Percentiles rank a stretch among this genome's conserved stretches.
phyloP scores from a whole-genome alignment of 1,140 invertebrate genomes.

The Drosophila trapezifrons region DNA sequence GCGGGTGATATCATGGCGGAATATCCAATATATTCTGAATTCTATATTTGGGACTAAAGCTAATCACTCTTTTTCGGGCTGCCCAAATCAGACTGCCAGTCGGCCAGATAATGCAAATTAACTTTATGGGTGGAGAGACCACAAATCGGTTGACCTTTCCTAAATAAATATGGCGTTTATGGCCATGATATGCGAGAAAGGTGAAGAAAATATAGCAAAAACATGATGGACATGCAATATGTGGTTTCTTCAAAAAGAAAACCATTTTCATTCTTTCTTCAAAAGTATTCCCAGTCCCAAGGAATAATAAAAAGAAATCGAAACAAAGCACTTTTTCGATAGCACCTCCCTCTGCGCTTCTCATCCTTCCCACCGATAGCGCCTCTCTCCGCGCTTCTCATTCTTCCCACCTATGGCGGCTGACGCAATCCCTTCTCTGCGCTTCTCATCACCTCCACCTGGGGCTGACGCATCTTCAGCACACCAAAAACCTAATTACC shows the following conservation, averaged over 20 bases:
- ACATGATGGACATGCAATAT: neutral
- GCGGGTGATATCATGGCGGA: constrained; percentile 40
- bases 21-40: constrained; percentile 32
- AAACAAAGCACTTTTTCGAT: neutral
- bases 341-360: too few species aligned
- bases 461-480: constrained; percentile 9
- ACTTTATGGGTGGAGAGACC: constrained; percentile 9
- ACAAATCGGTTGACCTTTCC: constrained; percentile 33
- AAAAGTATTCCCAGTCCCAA: too few species aligned
- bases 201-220: neutral
- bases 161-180: constrained; percentile 19
- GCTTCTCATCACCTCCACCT: neutral
- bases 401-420: neutral
- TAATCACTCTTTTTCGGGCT: constrained; percentile 35
- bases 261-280: neutral
- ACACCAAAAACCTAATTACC: constrained; percentile 27
- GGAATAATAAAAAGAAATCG: neutral
- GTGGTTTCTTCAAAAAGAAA: too few species aligned
- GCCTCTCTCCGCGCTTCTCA: constrained; percentile 17
- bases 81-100: constrained; percentile 34
- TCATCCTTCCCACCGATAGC: too few species aligned
- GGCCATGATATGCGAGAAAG: neutral
- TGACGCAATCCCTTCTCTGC: constrained; percentile 33
- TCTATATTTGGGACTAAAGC: constrained; percentile 31
- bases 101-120: constrained; percentile 44